Evolutionary conservation across 2,797 vertebrate species (phyloP).

Genomic region (Danio jaintianensis): DNA sequence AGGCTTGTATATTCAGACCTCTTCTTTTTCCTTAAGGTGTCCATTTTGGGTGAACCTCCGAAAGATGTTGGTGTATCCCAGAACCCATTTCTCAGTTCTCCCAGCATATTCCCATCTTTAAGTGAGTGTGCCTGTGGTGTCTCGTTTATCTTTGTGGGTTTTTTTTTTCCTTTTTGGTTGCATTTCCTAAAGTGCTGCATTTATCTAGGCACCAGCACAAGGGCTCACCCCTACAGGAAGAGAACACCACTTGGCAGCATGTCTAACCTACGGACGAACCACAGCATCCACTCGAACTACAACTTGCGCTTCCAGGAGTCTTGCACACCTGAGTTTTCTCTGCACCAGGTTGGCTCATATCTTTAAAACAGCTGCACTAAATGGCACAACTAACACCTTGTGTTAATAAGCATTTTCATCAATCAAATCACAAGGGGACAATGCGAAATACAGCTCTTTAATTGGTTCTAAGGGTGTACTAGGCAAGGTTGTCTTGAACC

Average conservation of each 20-base stretch:
- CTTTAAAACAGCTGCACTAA: not conserved
- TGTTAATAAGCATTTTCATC: too few species aligned
- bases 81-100: slow-evolving; percentile 81
- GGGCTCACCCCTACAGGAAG: slow-evolving; percentile 81
- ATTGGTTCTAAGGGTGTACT: too few species aligned
- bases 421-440: too few species aligned
- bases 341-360: slow-evolving; percentile 72
- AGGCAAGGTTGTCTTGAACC: too few species aligned
- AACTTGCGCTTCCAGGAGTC: slow-evolving; percentile 80
- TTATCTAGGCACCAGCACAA: slow-evolving; percentile 72
- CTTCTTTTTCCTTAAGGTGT: slow-evolving; percentile 71
- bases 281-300: slow-evolving; percentile 72
- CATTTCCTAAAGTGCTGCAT: not conserved
- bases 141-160: too few species aligned
- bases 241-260: slow-evolving; percentile 77
- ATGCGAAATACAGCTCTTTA: too few species aligned
- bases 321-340: slow-evolving; percentile 80
- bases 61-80: slow-evolving; percentile 83
- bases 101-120: slow-evolving; percentile 76
- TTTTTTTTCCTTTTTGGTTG: not conserved
- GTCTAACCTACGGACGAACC: slow-evolving; percentile 74
- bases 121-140: slow-evolving; percentile 62
- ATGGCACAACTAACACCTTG: too few species aligned
- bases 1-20: not conserved
- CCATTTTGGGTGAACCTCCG: slow-evolving; percentile 86